Evolutionary conservation across 2,888 invertebrate species (phyloP).

Genomic region (Metallyticus violacea): DNA sequence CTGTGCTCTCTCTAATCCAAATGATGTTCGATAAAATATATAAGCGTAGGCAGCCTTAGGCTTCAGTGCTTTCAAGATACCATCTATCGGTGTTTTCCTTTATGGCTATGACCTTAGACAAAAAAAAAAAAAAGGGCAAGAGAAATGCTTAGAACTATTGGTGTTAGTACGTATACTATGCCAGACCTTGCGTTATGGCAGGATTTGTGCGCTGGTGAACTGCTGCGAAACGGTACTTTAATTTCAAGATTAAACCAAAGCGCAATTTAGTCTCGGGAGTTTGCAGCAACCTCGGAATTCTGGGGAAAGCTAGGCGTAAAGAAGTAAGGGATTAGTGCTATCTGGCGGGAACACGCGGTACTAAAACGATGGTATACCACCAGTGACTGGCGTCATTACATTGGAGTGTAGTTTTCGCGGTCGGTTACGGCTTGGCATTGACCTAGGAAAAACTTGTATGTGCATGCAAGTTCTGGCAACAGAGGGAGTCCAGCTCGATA

Average conservation of each 20-base stretch:
- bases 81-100: no score
- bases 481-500: not conserved
- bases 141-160: not conserved
- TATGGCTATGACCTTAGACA: no score
- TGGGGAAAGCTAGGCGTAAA: not conserved
- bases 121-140: not conserved
- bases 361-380: not conserved
- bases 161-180: no score
- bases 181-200: not conserved
- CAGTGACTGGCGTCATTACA: no score
- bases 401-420: no score
- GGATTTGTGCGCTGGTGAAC: no score
- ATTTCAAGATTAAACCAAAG: not conserved
- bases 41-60: no score
- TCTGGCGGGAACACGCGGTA: constrained; percentile 17
- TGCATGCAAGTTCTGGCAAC: no score
- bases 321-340: constrained; percentile 15
- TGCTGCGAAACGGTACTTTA: not conserved
- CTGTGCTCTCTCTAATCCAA: no score
- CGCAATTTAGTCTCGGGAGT: not conserved
- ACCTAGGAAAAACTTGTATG: not conserved
- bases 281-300: not conserved
- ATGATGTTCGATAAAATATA: no score
- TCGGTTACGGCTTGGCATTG: not conserved
- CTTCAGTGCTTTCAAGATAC: no score